phyloP scores from a whole-genome alignment of 2,113 vertebrate species.

The Rynchops niger region DNA sequence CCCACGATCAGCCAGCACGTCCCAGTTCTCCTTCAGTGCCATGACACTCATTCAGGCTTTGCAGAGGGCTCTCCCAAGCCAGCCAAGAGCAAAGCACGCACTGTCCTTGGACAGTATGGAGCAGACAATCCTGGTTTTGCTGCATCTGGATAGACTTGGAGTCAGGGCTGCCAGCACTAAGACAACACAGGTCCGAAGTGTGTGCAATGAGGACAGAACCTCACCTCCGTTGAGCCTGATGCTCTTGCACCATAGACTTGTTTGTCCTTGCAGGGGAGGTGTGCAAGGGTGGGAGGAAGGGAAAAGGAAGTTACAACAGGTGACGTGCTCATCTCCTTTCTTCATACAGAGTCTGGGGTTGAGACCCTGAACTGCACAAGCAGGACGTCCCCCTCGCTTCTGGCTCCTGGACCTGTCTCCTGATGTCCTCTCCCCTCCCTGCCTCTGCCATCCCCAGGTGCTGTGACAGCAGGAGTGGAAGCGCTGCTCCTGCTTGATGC shows the following conservation, averaged over 20 bases:
- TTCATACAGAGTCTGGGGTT: accelerated
- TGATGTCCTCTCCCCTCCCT: neutral
- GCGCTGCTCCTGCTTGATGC: neutral
- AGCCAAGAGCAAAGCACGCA: too few relatives aligned
- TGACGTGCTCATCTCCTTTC: accelerated
- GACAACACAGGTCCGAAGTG: neutral
- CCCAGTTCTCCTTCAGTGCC: neutral
- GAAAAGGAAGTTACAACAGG: accelerated
- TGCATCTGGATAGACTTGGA: neutral
- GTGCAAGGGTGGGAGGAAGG: neutral
- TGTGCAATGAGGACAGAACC: neutral
- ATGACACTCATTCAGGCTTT: neutral
- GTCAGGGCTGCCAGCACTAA: neutral
- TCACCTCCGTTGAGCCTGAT: neutral
- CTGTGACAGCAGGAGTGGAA: neutral
- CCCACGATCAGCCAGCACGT: too few relatives aligned
- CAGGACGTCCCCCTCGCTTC: accelerated
- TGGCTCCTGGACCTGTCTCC: neutral
- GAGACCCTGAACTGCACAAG: accelerated
- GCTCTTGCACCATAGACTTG: neutral
- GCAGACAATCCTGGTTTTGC: neutral
- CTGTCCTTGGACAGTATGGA: neutral
- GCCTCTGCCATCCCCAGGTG: neutral
- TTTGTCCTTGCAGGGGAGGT: neutral
- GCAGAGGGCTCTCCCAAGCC: neutral